Base-by-base conservation (phyloP, 2,888 invertebrate genomes). In the Drosophila subquinaria region DNA sequence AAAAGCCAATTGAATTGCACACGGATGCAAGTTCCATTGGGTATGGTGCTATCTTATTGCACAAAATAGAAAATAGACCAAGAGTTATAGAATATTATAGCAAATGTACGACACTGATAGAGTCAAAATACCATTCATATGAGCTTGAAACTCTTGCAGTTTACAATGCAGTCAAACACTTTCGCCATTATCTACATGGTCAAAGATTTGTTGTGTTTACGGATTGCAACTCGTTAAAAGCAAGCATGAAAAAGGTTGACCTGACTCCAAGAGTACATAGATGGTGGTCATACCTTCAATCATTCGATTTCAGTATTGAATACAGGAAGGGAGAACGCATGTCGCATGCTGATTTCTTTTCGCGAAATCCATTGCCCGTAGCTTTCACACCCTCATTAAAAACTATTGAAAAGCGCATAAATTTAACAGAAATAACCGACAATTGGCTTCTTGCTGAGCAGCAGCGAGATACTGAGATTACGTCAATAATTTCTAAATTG, bases 51-150 rank as follows among this genome's bases (percentile, higher is more conserved):
- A 35, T 50, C 4, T 35, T 51, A 20, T 35, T 51, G 23, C 13
- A 36, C 51, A 23, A 51, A 20, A 51, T 51, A n/a, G n/a, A 51
- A 15, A 13, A 17, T 3, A 35, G 33, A 51, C 20, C 50, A 17
- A 35, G 33, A 50, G 50, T 50, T 6, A 50, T 50, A 50, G 35
- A 50, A 20, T 50, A 50, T 50, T 50, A 50, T 5, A 50, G 35
- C 17, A 50, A 50, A 33, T 17, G 35, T 3, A 50, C 50, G 33
- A 52, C 52, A 10, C 38, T 36, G 9, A n/a, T 20, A 23, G 38
- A 52, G n/a, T 38, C 52, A 38, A 38, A 38, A 17, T 55, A 55
- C 42, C 55, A 55, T 30, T 55, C 42, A 13, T 55, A 55, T 17
- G 30, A 55, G 23, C 30, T 55, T 11, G 42, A 42, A n/a, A 55